phyloP scores from a whole-genome alignment of 1,140 invertebrate species.

The Drosophila obscura region DNA sequence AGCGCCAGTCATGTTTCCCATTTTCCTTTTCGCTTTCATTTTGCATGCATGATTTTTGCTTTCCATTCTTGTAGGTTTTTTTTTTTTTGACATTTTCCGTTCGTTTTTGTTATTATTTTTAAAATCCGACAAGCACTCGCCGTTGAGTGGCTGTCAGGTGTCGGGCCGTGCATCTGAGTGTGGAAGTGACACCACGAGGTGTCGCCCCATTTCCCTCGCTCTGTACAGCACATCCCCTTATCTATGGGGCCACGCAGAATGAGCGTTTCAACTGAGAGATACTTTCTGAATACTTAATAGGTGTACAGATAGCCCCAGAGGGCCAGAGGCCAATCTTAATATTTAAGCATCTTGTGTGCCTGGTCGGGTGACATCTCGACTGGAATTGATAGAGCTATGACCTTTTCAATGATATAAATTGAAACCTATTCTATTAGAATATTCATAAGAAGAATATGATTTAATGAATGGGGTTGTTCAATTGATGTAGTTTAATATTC shows the following conservation, averaged over 20 bases:
- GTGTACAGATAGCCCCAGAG: too few species aligned
- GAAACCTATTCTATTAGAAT: too few species aligned
- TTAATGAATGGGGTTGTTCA: too few species aligned
- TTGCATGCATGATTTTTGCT: constrained; percentile 69
- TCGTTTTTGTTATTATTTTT: constrained; percentile 60
- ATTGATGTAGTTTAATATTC: too few species aligned
- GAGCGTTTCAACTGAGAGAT: too few species aligned
- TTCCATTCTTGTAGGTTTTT: constrained; percentile 10
- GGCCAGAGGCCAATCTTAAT: too few species aligned
- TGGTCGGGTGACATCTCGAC: too few species aligned
- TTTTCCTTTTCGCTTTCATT: constrained; percentile 60
- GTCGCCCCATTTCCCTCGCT: constrained; percentile 8
- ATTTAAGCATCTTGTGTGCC: too few species aligned
- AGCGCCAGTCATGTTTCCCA: constrained; percentile 18
- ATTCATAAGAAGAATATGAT: too few species aligned
- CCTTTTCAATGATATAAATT: too few species aligned
- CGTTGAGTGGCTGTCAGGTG: constrained; percentile 79
- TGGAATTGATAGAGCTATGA: too few species aligned
- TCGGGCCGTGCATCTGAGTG: constrained; percentile 58
- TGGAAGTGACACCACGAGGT: constrained; percentile 61
- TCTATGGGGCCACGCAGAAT: neutral
- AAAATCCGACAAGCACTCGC: constrained; percentile 77
- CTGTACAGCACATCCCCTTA: neutral
- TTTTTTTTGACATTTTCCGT: constrained; percentile 35
- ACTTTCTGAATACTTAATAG: too few species aligned